Evolutionary conservation across 2,797 vertebrate genomes (phyloP), one percentile per base, ranked within the genome.

Genomic region (Phylloscopus collybita): DNA sequence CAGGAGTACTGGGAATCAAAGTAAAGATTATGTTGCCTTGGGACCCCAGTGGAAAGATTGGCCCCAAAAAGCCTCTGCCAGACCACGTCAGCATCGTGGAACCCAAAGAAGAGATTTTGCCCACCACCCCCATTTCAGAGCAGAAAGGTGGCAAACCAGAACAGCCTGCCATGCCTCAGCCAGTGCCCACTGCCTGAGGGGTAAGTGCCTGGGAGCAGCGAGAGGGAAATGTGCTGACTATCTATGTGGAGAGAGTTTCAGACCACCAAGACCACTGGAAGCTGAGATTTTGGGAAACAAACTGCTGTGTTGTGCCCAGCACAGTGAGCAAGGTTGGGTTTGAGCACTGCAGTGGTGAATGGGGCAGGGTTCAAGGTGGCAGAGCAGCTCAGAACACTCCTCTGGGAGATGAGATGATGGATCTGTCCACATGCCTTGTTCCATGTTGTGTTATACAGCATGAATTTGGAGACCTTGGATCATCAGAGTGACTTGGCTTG

Each of bases 11-110:
- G 95, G 99, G 99, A 66, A 99, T 99, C 97, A 99, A 99, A 98
- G 99, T 99, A 75, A 99, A 99, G 98, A 99, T 99, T 97, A 99
- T 99, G 99, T 97, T 99, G 88, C 99, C 99, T 34, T 99, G 99
- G 99, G 99, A 99, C 92, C 98, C 99, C 70, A 99, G 98, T 70
- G 99, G 99, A 71, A 99, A 99, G 97, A 99, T 99, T 10, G 99
- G 99, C 73, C 99, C 99, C 96, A 99, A 99, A 98, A 99, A 99
- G 98, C 99, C 99, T 87, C 98, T 99, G 71, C 99, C 99, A 36
- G 99, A 99, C 96, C 99, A 99, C 0, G 99, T 99, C 97, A 98
- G 99, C 98, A 99, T 99, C 0, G 99, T 99, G 97, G 99, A 99
- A 97, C 99, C 99, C 91, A 99, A 99, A 97, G 99, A 99, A 40